A percentile compares a stretch with the other conserved stretches of the same genome.
Conservation (phyloP, 2,888 invertebrate species). For the Drymonia ruficornis region DNA sequence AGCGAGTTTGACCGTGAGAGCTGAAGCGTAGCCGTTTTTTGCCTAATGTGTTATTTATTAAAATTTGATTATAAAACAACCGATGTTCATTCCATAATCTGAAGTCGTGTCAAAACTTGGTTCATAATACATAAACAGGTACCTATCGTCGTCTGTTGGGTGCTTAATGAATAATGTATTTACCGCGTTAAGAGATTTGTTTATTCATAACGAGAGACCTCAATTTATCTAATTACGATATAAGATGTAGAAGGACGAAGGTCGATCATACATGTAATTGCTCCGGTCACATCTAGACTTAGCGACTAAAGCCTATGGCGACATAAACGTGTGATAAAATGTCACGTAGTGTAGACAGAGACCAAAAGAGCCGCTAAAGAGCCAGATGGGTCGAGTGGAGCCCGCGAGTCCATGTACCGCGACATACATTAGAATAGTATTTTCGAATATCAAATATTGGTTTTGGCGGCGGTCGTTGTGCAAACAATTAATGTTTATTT, state of each 20-base stretch:
- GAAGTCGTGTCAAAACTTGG: conserved; percentile 62
- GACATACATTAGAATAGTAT: conserved; percentile 83
- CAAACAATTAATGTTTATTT: conserved; percentile 82
- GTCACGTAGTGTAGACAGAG: conserved; percentile 62
- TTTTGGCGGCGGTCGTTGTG: conserved; percentile 79
- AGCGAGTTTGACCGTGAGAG: conserved; percentile 81
- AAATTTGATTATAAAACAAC: conserved; percentile 77
- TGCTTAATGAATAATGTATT: conserved; percentile 64
- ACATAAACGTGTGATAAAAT: conserved; percentile 35
- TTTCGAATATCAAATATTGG: conserved; percentile 83
- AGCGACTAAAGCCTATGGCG: not conserved
- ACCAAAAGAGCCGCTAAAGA: conserved; percentile 79
- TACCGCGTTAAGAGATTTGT: conserved; percentile 51
- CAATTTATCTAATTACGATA: conserved; percentile 57
- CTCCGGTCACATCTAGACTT: conserved; percentile 19
- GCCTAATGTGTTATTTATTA: conserved; percentile 81
- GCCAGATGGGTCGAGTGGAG: conserved; percentile 66
- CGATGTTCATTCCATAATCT: conserved; percentile 63
- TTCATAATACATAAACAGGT: conserved; percentile 65
- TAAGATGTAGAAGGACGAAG: conserved; percentile 45
- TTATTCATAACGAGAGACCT: conserved; percentile 58
- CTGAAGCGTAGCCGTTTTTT: conserved; percentile 77
- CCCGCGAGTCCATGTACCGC: conserved; percentile 59
- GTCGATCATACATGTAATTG: conserved; percentile 35
- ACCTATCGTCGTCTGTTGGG: conserved; percentile 55